These are phyloP conservation scores for Molorchus minor DNA, from an alignment of 2,888 invertebrate genomes.

Conservation along the genomic window DNA sequence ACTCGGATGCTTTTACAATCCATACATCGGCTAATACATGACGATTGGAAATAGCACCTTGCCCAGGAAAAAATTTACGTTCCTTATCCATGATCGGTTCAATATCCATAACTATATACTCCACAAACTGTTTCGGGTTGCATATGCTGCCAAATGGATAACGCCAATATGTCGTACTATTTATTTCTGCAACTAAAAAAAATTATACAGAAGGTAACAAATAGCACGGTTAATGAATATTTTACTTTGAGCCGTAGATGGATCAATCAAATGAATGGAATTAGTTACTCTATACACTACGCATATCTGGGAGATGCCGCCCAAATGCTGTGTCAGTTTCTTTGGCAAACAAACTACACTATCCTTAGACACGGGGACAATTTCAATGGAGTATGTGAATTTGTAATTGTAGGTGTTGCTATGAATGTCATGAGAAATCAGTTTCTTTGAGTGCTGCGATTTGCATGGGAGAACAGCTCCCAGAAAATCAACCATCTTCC, in stretches of 20 bases:
- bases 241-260: constrained; percentile 82
- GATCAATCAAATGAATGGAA: constrained; percentile 92
- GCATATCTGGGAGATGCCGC: constrained; percentile 88
- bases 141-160: constrained; percentile 88
- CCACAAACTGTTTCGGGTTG: constrained; percentile 88
- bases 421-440: constrained; percentile 97
- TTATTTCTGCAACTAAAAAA: constrained; percentile 82
- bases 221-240: constrained; percentile 9
- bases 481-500: constrained; percentile 96
- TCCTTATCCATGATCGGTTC: constrained; percentile 81
- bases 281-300: constrained; percentile 90
- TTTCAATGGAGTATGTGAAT: constrained; percentile 91
- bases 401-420: constrained; percentile 98
- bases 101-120: constrained; percentile 95
- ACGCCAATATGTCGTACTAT: constrained; percentile 83
- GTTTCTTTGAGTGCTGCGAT: constrained; percentile 89
- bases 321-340: constrained; percentile 85
- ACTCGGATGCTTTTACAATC: constrained; percentile 87
- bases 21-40: constrained; percentile 93
- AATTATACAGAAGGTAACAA: constrained; percentile 17
- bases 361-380: constrained; percentile 95
- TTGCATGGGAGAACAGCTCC: constrained; percentile 87
- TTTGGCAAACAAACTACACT: constrained; percentile 90
- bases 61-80: constrained; percentile 83
- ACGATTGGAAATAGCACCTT: constrained; percentile 85